phyloP scores from a whole-genome alignment of 2,113 vertebrate genomes.

The Nothoprocta pentlandii region DNA sequence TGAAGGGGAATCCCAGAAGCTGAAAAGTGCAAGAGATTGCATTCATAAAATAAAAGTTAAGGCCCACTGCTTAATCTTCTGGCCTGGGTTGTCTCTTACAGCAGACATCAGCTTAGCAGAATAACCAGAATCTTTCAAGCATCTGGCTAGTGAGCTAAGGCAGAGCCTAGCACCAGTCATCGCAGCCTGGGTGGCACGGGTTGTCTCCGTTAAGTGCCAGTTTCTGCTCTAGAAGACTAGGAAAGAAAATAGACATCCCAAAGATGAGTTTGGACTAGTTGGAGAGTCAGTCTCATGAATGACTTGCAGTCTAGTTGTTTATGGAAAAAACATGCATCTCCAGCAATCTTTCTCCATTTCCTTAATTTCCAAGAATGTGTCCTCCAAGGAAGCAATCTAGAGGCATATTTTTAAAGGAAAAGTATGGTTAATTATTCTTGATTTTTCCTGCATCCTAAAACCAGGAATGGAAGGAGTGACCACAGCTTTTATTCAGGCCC shows the following conservation, averaged over 20 bases:
- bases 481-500: neutral
- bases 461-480: neutral
- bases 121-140: neutral
- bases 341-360: neutral
- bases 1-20: neutral
- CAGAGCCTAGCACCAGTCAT: neutral
- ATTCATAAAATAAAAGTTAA: neutral
- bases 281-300: neutral
- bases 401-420: neutral
- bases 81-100: neutral
- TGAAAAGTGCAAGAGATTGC: neutral
- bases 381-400: neutral
- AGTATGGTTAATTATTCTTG: neutral
- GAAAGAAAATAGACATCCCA: neutral
- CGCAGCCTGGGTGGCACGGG: neutral
- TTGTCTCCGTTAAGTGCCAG: accelerated
- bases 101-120: neutral
- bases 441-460: conserved; percentile 30
- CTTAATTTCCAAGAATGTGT: neutral
- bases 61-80: neutral
- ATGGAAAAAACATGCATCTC: neutral
- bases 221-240: neutral
- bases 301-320: neutral
- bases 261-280: neutral
- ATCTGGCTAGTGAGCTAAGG: neutral